Percentiles rank a stretch among this genome's conserved stretches.
phyloP scores from a whole-genome alignment of 2,888 invertebrate genomes.

The Tinea pellionella region DNA sequence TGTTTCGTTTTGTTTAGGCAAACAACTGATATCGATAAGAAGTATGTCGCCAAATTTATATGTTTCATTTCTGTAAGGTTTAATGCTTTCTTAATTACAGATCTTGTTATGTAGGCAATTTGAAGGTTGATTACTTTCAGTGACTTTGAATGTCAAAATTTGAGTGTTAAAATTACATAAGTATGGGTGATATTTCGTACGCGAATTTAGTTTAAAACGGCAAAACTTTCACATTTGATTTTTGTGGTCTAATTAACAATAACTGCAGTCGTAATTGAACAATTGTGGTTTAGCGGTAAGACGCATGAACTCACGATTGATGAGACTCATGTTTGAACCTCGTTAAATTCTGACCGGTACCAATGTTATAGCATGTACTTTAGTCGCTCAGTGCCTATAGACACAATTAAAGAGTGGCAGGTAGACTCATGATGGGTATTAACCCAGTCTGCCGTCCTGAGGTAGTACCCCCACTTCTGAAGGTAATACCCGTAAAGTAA shows the following conservation, averaged over 20 bases:
- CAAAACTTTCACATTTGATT: not conserved
- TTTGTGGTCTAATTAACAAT: not conserved
- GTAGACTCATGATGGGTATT: too few species aligned
- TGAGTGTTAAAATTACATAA: not conserved
- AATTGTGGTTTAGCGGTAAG: too few species aligned
- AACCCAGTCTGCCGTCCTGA: too few species aligned
- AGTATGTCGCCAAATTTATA: not conserved
- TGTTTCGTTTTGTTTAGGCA: slow-evolving; percentile 15
- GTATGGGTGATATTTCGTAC: not conserved
- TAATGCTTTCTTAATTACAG: not conserved
- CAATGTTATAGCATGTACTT: too few species aligned
- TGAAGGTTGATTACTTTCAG: slow-evolving; percentile 8
- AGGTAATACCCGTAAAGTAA: too few species aligned
- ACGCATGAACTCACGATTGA: too few species aligned
- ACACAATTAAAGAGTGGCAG: too few species aligned
- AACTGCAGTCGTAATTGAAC: not conserved
- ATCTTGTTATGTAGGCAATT: not conserved
- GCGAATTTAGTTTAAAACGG: not conserved
- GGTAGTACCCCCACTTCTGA: too few species aligned
- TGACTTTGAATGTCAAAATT: not conserved
- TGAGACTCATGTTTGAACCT: too few species aligned
- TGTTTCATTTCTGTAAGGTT: not conserved
- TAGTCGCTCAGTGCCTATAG: too few species aligned
- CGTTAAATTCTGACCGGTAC: too few species aligned
- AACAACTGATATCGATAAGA: not conserved